Conservation (phyloP, 2,888 invertebrate genomes). For the Ypsolopha scabrella region DNA sequence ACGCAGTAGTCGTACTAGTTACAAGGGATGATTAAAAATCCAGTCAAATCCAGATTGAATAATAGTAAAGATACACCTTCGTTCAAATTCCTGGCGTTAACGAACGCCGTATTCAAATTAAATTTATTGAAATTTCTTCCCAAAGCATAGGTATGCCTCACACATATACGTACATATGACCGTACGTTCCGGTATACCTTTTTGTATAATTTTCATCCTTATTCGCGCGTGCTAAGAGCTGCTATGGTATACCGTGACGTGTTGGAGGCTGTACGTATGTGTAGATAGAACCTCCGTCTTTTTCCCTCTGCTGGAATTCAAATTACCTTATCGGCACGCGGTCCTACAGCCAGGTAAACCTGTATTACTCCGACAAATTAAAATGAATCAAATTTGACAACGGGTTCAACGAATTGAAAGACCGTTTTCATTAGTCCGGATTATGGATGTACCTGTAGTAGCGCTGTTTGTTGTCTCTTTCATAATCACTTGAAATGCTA, state of each 20-base stretch:
- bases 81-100: constrained; percentile 37
- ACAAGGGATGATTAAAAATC: too few relatives aligned
- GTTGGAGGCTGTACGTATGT: constrained; percentile 17
- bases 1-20: too few relatives aligned
- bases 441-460: constrained; percentile 47
- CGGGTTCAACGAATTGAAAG: constrained; percentile 31
- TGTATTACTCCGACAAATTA: constrained; percentile 45
- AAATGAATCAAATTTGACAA: constrained; percentile 22
- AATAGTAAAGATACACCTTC: too few relatives aligned
- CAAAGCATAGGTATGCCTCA: constrained; percentile 15
- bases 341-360: constrained; percentile 54
- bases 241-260: too few relatives aligned
- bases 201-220: too few relatives aligned
- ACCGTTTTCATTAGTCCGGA: constrained; percentile 45
- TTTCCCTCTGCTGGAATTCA: constrained; percentile 63
- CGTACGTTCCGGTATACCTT: too few relatives aligned
- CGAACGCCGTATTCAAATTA: constrained; percentile 46
- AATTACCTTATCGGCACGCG: constrained; percentile 62
- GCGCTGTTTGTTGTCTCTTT: constrained; percentile 34
- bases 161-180: too few relatives aligned
- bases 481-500: constrained; percentile 7
- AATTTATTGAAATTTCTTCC: constrained; percentile 46
- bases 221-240: too few relatives aligned
- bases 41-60: too few relatives aligned
- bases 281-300: constrained; percentile 49